Evolutionary conservation across 2,113 vertebrate species (phyloP).

Genomic region (Chitala chitala): DNA sequence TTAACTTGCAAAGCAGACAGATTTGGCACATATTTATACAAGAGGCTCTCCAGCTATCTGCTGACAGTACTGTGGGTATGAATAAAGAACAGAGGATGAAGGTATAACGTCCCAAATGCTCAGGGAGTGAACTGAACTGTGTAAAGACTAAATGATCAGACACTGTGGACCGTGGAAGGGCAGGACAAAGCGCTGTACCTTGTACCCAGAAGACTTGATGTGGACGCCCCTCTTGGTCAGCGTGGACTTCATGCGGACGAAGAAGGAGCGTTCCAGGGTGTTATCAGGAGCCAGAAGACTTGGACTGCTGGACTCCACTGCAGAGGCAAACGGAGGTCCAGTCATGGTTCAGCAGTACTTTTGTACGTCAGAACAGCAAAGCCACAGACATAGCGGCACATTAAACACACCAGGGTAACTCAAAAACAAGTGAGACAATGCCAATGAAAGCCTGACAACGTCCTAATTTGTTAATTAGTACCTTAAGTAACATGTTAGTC

Average conservation of each 20-base stretch:
- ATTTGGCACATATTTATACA: no score
- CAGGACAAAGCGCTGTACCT: slow-evolving; percentile 61
- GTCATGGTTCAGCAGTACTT: slow-evolving; percentile 36
- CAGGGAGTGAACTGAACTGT: no score
- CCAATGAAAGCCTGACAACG: slow-evolving; percentile 42
- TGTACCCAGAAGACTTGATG: slow-evolving; percentile 98
- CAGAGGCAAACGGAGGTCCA: slow-evolving; percentile 19
- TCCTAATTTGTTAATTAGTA: no score
- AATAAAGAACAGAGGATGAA: no score
- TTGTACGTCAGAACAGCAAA: slow-evolving; percentile 25
- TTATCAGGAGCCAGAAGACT: slow-evolving; percentile 86
- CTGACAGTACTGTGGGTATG: no score
- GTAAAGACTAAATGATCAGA: no score
- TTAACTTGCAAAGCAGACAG: no score
- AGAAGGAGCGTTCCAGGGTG: slow-evolving; percentile 90
- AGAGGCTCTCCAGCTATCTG: no score
- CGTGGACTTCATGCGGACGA: slow-evolving; percentile 98
- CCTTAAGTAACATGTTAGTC: no score
- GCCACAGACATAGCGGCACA: slow-evolving; percentile 29
- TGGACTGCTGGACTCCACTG: slow-evolving; percentile 92
- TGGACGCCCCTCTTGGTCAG: slow-evolving; percentile 96
- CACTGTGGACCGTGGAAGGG: not conserved
- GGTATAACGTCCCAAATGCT: no score
- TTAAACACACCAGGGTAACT: slow-evolving; percentile 35
- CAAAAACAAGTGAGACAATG: slow-evolving; percentile 30